These are phyloP conservation scores for Dynastes tityus DNA, from an alignment of 2,888 invertebrate species.

Conservation along the genomic window DNA sequence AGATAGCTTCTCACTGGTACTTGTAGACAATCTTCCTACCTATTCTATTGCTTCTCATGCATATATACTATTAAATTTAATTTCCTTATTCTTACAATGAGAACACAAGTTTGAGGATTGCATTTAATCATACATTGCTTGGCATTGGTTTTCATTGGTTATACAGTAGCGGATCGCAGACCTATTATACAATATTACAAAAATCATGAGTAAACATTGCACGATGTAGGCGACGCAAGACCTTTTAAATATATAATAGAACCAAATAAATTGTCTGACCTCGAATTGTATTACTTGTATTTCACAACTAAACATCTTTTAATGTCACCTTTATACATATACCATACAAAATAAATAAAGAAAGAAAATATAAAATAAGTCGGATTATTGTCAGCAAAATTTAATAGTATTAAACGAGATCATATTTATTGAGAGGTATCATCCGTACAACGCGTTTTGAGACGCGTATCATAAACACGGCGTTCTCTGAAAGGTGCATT, in stretches of 20 bases:
- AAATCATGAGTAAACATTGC: neutral
- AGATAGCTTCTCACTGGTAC: too few relatives aligned
- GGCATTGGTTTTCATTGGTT: too few relatives aligned
- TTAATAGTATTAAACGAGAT: conserved; percentile 39
- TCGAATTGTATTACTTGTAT: neutral
- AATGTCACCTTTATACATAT: neutral
- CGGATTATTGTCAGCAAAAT: conserved; percentile 19
- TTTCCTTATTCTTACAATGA: too few relatives aligned
- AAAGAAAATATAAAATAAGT: conserved; percentile 6
- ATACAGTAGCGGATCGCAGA: too few relatives aligned
- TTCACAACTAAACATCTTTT: neutral
- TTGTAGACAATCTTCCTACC: too few relatives aligned
- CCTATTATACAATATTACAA: neutral
- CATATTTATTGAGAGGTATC: conserved; percentile 40
- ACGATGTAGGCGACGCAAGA: neutral
- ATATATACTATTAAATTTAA: too few relatives aligned
- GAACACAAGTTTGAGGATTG: too few relatives aligned
- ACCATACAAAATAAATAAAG: neutral
- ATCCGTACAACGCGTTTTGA: conserved; percentile 18
- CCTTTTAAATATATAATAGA: conserved; percentile 1
- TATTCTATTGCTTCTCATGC: too few relatives aligned
- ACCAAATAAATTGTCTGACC: neutral
- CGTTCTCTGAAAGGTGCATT: conserved; percentile 49
- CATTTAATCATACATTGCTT: too few relatives aligned
- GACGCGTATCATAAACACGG: conserved; percentile 48